Base-by-base conservation (phyloP, 2,888 invertebrate genomes). In the Rhingia rostrata region DNA sequence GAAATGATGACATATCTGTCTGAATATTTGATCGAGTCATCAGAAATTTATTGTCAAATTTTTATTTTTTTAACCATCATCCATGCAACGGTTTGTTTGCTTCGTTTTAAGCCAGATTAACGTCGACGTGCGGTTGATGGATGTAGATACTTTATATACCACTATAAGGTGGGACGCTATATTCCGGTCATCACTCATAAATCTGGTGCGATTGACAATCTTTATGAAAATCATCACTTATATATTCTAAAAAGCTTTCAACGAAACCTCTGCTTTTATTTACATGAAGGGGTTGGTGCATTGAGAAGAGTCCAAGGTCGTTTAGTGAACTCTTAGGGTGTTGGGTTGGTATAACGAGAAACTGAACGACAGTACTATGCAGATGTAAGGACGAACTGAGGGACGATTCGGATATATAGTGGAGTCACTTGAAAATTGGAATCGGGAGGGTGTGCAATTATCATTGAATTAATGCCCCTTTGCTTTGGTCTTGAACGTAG, bases 11-110 rank as follows among this genome's bases (percentile, higher is more conserved):
- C 58, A 49, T 66, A 9, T 10, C n/a, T 14, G 74, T 75, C 66
- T 75, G 67, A 41, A 58, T 35, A 58, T 56, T 58, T 56, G 14
- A 47, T 37, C 51, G 49, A 43, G 54, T 45, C 67, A 56, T 56
- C 35, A 32, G 41, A 37, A 37, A 37, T 22, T 12, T 12, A 37
- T 22, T 56, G 54, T 6, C 0, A 10, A 6, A 14, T 6, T n/a
- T 9, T 33, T n/a, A n/a, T 33, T 32, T n/a, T 5, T n/a, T 12
- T 53, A n/a, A 6, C 33, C 10, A n/a, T 22, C 22, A 2, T 22
- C 22, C 22, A 3, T n/a, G 12, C 4, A 53, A 33, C n/a, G 3
- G n/a, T 33, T 53, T 53, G n/a, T 33, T 12, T 32, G 5, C 32
- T 53, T 33, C 10, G 0, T 22, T 22, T 2, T 0, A 6, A 0